Evolutionary conservation across 2,888 invertebrate species (phyloP).

Genomic region (Rhagonycha fulva): DNA sequence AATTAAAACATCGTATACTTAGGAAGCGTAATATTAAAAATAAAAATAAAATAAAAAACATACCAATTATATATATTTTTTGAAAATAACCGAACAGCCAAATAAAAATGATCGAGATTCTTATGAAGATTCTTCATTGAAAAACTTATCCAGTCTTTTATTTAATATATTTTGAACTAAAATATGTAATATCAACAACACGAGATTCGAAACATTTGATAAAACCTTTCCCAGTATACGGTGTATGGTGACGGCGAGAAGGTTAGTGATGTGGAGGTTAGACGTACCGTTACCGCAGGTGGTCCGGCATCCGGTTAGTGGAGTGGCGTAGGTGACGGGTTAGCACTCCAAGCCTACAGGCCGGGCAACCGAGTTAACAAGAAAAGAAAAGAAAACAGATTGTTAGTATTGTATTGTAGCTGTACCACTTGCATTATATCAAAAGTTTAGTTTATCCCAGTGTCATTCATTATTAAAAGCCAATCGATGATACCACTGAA

Average conservation of each 20-base stretch:
- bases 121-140: slow-evolving; percentile 1
- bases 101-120: slow-evolving; percentile 5
- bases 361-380: slow-evolving; percentile 57
- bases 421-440: slow-evolving; percentile 39
- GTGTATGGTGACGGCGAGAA: slow-evolving; percentile 32
- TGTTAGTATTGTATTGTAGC: slow-evolving; percentile 53
- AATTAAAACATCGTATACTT: slow-evolving; percentile 21
- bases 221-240: slow-evolving; percentile 30
- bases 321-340: slow-evolving; percentile 58
- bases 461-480: slow-evolving; percentile 12
- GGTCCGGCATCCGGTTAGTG: slow-evolving; percentile 52
- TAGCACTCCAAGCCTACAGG: slow-evolving; percentile 78
- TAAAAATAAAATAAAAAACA: slow-evolving; percentile 18
- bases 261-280: slow-evolving; percentile 53
- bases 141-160: slow-evolving; percentile 1
- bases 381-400: slow-evolving; percentile 56
- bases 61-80: background rate
- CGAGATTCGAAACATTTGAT: slow-evolving; percentile 3
- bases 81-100: slow-evolving; percentile 7
- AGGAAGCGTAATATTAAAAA: slow-evolving; percentile 11
- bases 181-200: background rate
- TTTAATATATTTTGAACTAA: background rate
- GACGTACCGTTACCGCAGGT: slow-evolving; percentile 54
- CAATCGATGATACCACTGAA: background rate
- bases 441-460: slow-evolving; percentile 27